Base-by-base conservation (phyloP, 2,888 invertebrate genomes). In the Gnatocerus cornutus region DNA sequence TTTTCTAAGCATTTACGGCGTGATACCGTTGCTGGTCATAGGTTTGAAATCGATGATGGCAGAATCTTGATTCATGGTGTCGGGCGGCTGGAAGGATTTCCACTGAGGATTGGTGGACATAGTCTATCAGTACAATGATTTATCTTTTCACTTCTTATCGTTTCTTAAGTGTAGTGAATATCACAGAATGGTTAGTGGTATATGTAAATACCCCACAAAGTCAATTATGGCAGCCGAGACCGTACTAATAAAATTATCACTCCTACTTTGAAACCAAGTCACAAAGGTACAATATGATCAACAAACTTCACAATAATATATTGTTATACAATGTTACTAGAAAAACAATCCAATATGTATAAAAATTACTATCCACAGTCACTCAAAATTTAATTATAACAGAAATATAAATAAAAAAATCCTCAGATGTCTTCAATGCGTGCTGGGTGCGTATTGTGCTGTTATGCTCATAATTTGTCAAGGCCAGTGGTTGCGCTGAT, bases 381-480 rank as follows among this genome's bases (percentile, higher is more conserved):
- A 84, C 84, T 84, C 84, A 82, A 84, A 84, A 84, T 84, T 82
- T 72, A 79, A 74, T 76, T 77, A 14, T 74, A 84, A 84, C 81
- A 80, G 81, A 83, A 84, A 84, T 79, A 78, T 77, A 70, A 70
- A 70, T 78, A 81, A 88, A 88, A 88, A 89, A 88, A 90, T 92
- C 91, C 91, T 92, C 92, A 92, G 92, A 92, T 92, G 92, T 92
- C 92, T 91, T 92, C 92, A 93, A 92, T 93, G 92, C 92, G 92
- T 92, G 92, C 92, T 92, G 92, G 90, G 90, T 92, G 90, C 90
- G 90, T 88, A 88, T 91, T 88, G 88, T 88, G 84, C 84, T 83
- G 87, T 87, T 78, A 77, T 80, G 79, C 80, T 82, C 82, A 82
- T 82, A 81, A 81, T 83, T 82, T 80, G 67, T 80, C 81, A 63